Evolutionary conservation across 2,113 vertebrate genomes (phyloP), one percentile per base, ranked within the genome.

Genomic region (Oncorhynchus mykiss): DNA sequence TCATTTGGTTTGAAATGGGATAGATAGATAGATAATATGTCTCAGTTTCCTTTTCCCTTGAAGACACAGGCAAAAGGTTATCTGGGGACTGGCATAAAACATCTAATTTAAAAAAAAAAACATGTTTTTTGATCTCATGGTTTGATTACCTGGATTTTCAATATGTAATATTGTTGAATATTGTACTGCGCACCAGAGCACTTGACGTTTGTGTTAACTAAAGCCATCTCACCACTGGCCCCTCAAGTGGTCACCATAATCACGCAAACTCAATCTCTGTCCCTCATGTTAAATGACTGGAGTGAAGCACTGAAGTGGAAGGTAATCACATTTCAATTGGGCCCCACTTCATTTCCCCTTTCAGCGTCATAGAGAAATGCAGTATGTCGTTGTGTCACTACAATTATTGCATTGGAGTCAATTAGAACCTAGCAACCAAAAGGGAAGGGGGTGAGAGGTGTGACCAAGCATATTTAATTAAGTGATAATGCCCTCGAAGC

Each of bases 291-390:
- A 80, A 84, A 81, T 62, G 48, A 78, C 51, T 72, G 6, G n/a
- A 5, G 18, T 9, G 24, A 77, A 81, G 72, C 39, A 45, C 60
- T 49, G 49, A 84, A 77, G 78, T 78, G 71, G 74, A 84, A 80
- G 74, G 67, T 75, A 80, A 85, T 85, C 75, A 73, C 3, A 3
- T 74, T 74, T 76, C 48, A 29, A 68, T 65, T 34, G 31, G 3
- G 8, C 51, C 72, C 64, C 18, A 57, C n/a, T 70, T 80, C 76
- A 84, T 81, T 84, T 82, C 34, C 7, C 70, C 59, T 78, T 71
- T 77, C 79, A 82, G 84, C 71, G 76, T 74, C 76, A 76, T 51
- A 2, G 73, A 70, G 62, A 51, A 69, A 62, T 48, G 65, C 22
- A 81, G 34, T 64, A 70, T 68, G 25, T 72, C 62, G 81, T 80